Percentiles rank a stretch among this genome's conserved stretches.
These are phyloP conservation scores for Dioctria rufipes DNA, from an alignment of 2,888 invertebrate species.

Conservation along the genomic window DNA sequence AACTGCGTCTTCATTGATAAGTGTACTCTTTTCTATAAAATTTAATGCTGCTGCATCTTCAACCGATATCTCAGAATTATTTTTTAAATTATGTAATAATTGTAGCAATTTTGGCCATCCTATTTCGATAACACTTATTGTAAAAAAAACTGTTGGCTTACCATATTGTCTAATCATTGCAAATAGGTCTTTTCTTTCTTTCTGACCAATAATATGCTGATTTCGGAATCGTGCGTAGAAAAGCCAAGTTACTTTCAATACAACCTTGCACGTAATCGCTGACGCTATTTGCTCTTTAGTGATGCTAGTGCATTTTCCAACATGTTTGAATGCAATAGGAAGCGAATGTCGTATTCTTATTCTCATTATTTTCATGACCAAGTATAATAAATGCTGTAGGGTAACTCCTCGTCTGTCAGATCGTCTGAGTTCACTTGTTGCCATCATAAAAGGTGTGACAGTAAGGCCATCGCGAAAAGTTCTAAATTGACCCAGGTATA, in stretches of 20 bases:
- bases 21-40: constrained; percentile 51
- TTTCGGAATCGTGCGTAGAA: background rate
- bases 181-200: too few species aligned
- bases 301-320: too few species aligned
- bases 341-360: constrained; percentile 57
- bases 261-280: too few species aligned
- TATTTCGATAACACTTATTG: constrained; percentile 69
- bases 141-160: constrained; percentile 62
- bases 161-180: too few species aligned
- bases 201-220: background rate
- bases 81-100: constrained; percentile 54
- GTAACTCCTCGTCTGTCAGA: constrained; percentile 64
- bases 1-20: constrained; percentile 64
- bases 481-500: constrained; percentile 67
- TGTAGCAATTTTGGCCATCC: constrained; percentile 65
- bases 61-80: background rate
- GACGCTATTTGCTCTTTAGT: too few species aligned
- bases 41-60: constrained; percentile 21
- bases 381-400: constrained; percentile 66
- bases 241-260: constrained; percentile 21
- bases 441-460: constrained; percentile 58
- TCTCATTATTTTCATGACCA: constrained; percentile 68
- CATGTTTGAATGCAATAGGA: constrained; percentile 60
- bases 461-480: constrained; percentile 61
- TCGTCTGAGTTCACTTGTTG: constrained; percentile 60